phyloP scores from a whole-genome alignment of 1,140 invertebrate genomes.

The Saccostrea echinata region DNA sequence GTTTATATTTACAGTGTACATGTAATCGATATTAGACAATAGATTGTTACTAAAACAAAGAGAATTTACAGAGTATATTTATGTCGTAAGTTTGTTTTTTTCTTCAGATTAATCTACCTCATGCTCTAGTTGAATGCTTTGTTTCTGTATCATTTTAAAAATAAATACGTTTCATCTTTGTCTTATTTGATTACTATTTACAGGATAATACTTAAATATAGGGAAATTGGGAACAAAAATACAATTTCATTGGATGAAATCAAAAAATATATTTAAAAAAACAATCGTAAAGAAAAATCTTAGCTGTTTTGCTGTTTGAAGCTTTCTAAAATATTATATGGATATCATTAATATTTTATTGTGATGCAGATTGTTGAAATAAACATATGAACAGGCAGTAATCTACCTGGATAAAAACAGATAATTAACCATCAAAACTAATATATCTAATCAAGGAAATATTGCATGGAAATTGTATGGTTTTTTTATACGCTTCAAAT shows the following conservation, averaged over 20 bases:
- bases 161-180: conserved; percentile 23
- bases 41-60: neutral
- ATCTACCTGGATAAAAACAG: too few species aligned
- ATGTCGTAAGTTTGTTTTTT: neutral
- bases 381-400: too few species aligned
- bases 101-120: conserved; percentile 22
- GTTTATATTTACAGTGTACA: neutral
- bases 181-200: neutral
- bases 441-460: too few species aligned
- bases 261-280: neutral
- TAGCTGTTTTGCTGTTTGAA: too few species aligned
- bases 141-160: conserved; percentile 19
- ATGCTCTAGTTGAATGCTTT: conserved; percentile 32
- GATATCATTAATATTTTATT: too few species aligned
- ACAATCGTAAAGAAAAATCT: too few species aligned
- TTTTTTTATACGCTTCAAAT: too few species aligned
- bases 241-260: neutral
- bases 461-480: too few species aligned
- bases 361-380: too few species aligned
- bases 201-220: neutral
- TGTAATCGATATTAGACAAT: conserved; percentile 26
- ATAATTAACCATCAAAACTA: too few species aligned
- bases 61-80: conserved; percentile 31
- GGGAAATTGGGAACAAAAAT: neutral
- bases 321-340: too few species aligned